A percentile compares a stretch with the other conserved stretches of the same genome.
Conservation (phyloP, 2,797 vertebrate species). For the Borostomias antarcticus region DNA sequence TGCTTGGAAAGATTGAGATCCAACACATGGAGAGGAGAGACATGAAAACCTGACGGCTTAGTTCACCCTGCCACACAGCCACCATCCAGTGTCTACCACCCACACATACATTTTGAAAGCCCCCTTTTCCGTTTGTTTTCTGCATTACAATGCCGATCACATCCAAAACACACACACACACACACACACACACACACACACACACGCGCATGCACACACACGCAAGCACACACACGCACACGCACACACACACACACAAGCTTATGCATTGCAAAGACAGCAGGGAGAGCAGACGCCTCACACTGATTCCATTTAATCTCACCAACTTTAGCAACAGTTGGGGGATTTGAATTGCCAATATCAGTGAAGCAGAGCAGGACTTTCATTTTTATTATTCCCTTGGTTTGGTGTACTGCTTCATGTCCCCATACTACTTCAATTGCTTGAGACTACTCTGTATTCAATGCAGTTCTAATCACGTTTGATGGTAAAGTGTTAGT, state of each 20-base stretch:
- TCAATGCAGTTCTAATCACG: constrained; percentile 17
- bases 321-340: constrained; percentile 36
- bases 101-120: constrained; percentile 34
- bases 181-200: constrained; percentile 16
- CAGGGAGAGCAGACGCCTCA: constrained; percentile 29
- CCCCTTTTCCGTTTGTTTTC: constrained; percentile 4
- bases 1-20: constrained; percentile 16
- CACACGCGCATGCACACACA: constrained; percentile 18
- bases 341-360: constrained; percentile 26
- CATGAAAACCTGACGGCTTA: constrained; percentile 21
- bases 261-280: constrained; percentile 45
- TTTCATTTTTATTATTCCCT: constrained; percentile 46
- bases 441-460: constrained; percentile 26
- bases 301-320: constrained; percentile 29
- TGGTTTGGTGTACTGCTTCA: constrained; percentile 31
- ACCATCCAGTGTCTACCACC: constrained; percentile 26
- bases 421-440: constrained; percentile 38
- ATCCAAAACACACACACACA: constrained; percentile 35
- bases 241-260: constrained; percentile 1
- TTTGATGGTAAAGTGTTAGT: background rate
- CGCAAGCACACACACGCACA: constrained; percentile 14
- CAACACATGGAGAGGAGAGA: constrained; percentile 9
- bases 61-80: constrained; percentile 30
- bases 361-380: constrained; percentile 11
- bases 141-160: constrained; percentile 31